phyloP scores from a whole-genome alignment of 2,888 invertebrate genomes.

The Ornithoptera alexandrae region DNA sequence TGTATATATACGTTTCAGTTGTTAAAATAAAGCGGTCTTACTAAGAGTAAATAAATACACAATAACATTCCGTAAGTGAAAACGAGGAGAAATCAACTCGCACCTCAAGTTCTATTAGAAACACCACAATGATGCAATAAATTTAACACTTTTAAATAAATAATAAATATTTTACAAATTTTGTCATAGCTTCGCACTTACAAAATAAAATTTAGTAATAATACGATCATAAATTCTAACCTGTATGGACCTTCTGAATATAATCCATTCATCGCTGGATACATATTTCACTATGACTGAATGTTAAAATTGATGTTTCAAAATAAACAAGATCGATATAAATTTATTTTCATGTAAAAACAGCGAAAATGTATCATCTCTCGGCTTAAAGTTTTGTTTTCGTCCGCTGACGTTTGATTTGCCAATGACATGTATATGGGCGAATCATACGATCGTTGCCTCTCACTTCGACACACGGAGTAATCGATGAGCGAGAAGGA shows the following conservation, averaged over 20 bases:
- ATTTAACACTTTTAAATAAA: slow-evolving; percentile 13
- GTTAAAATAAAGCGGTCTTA: too few relatives aligned
- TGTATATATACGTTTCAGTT: too few relatives aligned
- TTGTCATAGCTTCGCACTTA: slow-evolving; percentile 5
- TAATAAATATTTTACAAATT: background rate
- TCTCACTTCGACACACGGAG: slow-evolving; percentile 44
- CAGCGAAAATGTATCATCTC: slow-evolving; percentile 51
- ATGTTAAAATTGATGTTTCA: slow-evolving; percentile 43
- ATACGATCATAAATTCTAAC: slow-evolving; percentile 51
- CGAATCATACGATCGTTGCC: slow-evolving; percentile 68
- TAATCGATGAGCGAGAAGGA: slow-evolving; percentile 44
- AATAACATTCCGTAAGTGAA: slow-evolving; percentile 27
- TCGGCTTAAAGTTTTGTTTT: slow-evolving; percentile 59
- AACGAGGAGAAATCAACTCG: slow-evolving; percentile 26
- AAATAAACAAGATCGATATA: slow-evolving; percentile 39
- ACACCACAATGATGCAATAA: slow-evolving; percentile 1
- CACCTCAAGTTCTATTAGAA: slow-evolving; percentile 5
- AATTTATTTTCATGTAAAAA: slow-evolving; percentile 40
- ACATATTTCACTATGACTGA: slow-evolving; percentile 53
- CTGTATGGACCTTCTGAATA: slow-evolving; percentile 69
- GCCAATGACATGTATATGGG: slow-evolving; percentile 56
- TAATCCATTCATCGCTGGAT: slow-evolving; percentile 67
- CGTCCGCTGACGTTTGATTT: slow-evolving; percentile 55
- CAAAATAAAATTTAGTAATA: slow-evolving; percentile 2
- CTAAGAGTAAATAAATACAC: background rate